Percentiles rank a stretch among this genome's conserved stretches.
These are phyloP conservation scores for Gopherus evgoodei DNA, from an alignment of 2,113 vertebrate species.

Conservation along the genomic window DNA sequence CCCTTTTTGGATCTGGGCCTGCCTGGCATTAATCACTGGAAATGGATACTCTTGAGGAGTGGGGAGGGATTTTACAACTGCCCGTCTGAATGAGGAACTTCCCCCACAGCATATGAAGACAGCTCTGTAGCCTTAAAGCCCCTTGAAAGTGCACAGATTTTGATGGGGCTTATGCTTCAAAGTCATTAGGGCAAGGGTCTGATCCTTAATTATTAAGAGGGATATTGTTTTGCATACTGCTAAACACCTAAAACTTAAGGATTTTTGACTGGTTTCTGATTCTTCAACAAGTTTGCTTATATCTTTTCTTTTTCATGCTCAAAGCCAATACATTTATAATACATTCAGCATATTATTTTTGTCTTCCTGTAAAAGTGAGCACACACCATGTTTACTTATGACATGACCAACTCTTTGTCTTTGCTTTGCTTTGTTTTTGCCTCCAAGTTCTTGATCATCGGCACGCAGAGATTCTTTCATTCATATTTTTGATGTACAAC, in stretches of 20 bases:
- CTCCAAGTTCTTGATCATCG: not conserved
- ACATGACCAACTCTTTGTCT: not conserved
- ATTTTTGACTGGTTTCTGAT: rapidly evolving
- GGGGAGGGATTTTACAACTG: not conserved
- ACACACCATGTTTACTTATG: not conserved
- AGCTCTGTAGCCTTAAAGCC: not conserved
- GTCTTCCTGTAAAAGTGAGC: not conserved
- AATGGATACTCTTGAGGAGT: not conserved
- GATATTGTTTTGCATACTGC: not conserved
- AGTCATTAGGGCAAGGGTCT: not conserved
- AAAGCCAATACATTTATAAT: not conserved
- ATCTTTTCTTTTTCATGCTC: not conserved
- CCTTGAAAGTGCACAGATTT: not conserved
- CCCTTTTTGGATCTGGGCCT: no score
- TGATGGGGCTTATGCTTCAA: not conserved
- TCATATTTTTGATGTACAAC: not conserved
- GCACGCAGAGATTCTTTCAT: not conserved
- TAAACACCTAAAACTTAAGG: not conserved
- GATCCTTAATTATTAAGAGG: not conserved
- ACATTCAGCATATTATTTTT: rapidly evolving
- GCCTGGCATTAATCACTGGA: not conserved
- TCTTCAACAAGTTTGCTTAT: not conserved
- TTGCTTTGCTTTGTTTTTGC: not conserved
- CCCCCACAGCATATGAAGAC: not conserved
- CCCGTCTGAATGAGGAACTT: not conserved